Base-by-base conservation (phyloP, 2,113 vertebrate species). In the Scomber japonicus region DNA sequence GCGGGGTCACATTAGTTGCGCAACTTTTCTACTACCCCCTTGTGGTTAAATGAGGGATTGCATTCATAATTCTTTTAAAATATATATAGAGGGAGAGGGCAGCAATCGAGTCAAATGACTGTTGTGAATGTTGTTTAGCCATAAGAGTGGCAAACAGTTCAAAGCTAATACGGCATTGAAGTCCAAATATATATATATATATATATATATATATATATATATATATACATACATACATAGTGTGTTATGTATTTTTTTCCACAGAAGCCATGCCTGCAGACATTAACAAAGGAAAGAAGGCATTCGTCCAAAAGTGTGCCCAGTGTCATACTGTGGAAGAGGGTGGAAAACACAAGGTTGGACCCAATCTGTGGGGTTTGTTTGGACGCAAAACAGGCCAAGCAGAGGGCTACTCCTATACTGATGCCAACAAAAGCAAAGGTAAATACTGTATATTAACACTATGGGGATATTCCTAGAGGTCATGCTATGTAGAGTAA, bases 351-450 rank as follows among this genome's bases (percentile, higher is more conserved):
- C 94, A 96, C n/a, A 97, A 96, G 78, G 94, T 91, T 1, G 95
- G 95, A 3, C 93, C 95, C 62, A 96, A 97, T 85, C 93, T 97
- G 54, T 95, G 93, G 93, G 93, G 94, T 53, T 87, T 97, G 17
- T 94, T 96, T 74, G 95, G 95, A 12, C 67, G 86, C 44, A 94
- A 95, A 92, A 96, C 95, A 0, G 96, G 96, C 51, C 89, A 96
- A 89, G 92, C 94, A 3, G 84, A 88, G 35, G 96, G 95, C 49
- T 96, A 74, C 91, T 93, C 92, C 69, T 96, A 96, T 53, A 96
- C 95, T 0, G 93, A 96, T 16, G 94, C 95, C 73, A 97, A 97
- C 86, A 96, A 97, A 90, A 96, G 87, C 83, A 97, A 96, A 96
- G 93, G 95, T 96, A 94, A 73, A 88, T 72, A 15, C 6, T 53